Evolutionary conservation across 1,140 invertebrate genomes (phyloP).

Genomic region (Aphelenchoides avenae): DNA sequence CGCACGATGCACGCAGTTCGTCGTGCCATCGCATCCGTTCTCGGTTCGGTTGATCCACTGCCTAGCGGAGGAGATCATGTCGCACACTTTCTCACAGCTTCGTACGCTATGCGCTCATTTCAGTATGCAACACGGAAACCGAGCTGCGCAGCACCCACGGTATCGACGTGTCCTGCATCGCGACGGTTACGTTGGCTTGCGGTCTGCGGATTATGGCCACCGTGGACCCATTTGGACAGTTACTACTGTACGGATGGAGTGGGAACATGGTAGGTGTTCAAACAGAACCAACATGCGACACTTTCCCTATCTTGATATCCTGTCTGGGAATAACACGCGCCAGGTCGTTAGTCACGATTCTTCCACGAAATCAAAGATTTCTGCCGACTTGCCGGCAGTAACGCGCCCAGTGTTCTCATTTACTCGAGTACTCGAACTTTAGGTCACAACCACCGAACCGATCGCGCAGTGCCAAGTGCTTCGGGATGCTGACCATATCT

Average conservation of each 20-base stretch:
- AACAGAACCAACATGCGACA: too few relatives aligned
- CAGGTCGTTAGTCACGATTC: too few relatives aligned
- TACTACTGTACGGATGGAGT: conserved; percentile 25
- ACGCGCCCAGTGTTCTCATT: too few relatives aligned
- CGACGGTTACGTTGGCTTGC: conserved; percentile 23
- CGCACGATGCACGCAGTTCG: conserved; percentile 27
- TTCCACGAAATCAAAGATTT: too few relatives aligned
- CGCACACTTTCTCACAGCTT: too few relatives aligned
- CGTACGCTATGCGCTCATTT: too few relatives aligned
- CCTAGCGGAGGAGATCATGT: conserved; percentile 26
- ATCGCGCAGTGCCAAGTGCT: conserved; percentile 38
- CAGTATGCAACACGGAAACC: too few relatives aligned
- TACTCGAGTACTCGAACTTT: too few relatives aligned
- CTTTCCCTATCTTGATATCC: too few relatives aligned
- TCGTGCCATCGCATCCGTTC: conserved; percentile 20
- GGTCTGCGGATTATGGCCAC: conserved; percentile 25
- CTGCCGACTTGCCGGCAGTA: too few relatives aligned
- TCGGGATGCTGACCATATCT: conserved; percentile 42
- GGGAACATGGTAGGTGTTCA: conserved; percentile 6
- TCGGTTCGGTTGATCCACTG: conserved; percentile 27
- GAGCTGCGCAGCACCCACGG: conserved; percentile 33
- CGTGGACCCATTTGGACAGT: conserved; percentile 34
- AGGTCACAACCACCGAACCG: too few relatives aligned
- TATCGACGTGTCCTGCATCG: conserved; percentile 24
- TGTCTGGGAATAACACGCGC: too few relatives aligned